phyloP scores from a whole-genome alignment of 2,888 invertebrate genomes.

The Torymus texanus region DNA sequence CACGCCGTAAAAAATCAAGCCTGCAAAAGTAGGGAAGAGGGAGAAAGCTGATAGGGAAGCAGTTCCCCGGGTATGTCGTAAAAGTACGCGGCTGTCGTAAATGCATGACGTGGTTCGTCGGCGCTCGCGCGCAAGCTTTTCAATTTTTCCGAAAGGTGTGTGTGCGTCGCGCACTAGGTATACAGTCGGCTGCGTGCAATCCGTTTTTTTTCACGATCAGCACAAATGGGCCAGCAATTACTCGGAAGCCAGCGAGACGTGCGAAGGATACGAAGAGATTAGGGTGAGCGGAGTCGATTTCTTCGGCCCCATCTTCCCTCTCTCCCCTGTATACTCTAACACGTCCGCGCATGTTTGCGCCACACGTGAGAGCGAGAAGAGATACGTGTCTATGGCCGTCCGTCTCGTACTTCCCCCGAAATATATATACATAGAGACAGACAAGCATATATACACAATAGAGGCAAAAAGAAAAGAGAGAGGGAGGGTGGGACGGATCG shows the following conservation, averaged over 20 bases:
- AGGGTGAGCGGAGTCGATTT: conserved; percentile 12
- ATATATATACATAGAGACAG: not conserved
- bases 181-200: conserved; percentile 44
- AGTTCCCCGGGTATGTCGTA: conserved; percentile 3
- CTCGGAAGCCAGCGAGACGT: conserved; percentile 58
- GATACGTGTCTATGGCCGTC: too few relatives aligned
- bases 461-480: not conserved
- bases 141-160: conserved; percentile 58
- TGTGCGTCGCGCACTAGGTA: too few relatives aligned
- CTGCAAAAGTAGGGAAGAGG: too few relatives aligned
- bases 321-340: too few relatives aligned
- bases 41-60: not conserved
- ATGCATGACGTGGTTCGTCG: conserved; percentile 38
- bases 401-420: too few relatives aligned
- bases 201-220: conserved; percentile 61
- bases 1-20: conserved; percentile 22
- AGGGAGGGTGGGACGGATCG: not conserved
- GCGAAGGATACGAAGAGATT: conserved; percentile 54
- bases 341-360: not conserved
- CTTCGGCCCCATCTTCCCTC: too few relatives aligned
- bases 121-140: conserved; percentile 48
- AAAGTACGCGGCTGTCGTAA: conserved; percentile 39
- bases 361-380: not conserved
- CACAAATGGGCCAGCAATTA: conserved; percentile 61
- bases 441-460: too few relatives aligned